These are phyloP conservation scores for Nibea coibor DNA, from an alignment of 2,113 vertebrate genomes.

Conservation along the genomic window DNA sequence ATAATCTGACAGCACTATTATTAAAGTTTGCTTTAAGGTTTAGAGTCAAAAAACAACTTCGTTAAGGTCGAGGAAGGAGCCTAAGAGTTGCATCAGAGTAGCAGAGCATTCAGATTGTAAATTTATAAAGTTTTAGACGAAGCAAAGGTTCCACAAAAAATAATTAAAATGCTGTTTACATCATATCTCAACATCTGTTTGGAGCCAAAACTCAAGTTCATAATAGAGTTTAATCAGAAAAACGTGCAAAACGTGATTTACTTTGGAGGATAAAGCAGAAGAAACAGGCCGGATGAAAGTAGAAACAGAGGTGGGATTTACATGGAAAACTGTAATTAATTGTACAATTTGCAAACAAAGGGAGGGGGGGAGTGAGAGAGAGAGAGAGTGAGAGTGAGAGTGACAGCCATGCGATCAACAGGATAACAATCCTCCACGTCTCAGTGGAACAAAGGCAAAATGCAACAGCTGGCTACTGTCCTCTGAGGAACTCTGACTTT, in stretches of 20 bases:
- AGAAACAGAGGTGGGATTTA: conserved; percentile 12
- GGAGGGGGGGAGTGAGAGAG: conserved; percentile 29
- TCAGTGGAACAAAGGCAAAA: conserved; percentile 84
- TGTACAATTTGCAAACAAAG: conserved; percentile 41
- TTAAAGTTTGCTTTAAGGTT: background rate
- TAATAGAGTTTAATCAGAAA: conserved; percentile 32
- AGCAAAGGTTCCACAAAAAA: background rate
- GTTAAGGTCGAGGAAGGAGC: background rate
- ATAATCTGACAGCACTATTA: background rate
- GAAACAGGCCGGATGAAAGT: background rate
- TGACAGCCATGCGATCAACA: conserved; percentile 70
- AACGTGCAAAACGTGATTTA: conserved; percentile 4
- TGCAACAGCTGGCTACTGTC: conserved; percentile 85
- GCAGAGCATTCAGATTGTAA: background rate
- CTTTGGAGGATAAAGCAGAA: conserved; percentile 11
- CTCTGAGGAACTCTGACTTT: conserved; percentile 86
- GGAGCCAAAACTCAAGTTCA: background rate
- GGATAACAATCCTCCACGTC: conserved; percentile 74
- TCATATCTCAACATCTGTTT: background rate
- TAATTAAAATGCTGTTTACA: conserved; percentile 14
- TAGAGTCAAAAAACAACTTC: background rate
- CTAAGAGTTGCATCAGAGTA: background rate
- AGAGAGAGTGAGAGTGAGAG: conserved; percentile 41
- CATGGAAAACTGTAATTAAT: conserved; percentile 37
- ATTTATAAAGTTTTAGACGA: conserved; percentile 2